Evolutionary conservation across 2,888 invertebrate species (phyloP).

Genomic region (Cataglyphis altisquamis): DNA sequence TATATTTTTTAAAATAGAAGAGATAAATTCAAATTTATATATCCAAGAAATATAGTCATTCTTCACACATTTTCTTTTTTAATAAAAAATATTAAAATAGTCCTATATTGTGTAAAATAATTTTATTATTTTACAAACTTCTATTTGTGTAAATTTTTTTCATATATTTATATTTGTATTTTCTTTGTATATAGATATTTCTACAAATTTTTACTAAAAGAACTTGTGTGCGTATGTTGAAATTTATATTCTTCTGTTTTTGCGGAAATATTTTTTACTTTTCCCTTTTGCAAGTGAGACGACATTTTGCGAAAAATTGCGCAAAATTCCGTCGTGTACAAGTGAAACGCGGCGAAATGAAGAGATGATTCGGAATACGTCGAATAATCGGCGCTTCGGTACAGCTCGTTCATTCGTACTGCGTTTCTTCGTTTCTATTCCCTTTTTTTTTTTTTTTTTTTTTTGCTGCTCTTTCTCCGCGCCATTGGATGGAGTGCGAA

Average conservation of each 20-base stretch:
- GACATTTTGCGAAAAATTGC: slow-evolving; percentile 25
- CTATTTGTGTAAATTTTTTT: not conserved
- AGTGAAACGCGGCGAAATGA: slow-evolving; percentile 39
- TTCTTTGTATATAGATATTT: not conserved
- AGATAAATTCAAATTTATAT: not conserved
- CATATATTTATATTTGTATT: not conserved
- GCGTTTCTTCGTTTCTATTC: slow-evolving; percentile 34
- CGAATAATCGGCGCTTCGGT: slow-evolving; percentile 47
- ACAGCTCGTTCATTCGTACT: slow-evolving; percentile 22
- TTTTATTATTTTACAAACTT: not conserved
- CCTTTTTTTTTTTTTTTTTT: slow-evolving; percentile 1
- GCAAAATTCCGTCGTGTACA: slow-evolving; percentile 20
- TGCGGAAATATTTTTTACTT: slow-evolving; percentile 32
- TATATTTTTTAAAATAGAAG: not conserved
- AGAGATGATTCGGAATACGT: slow-evolving; percentile 53
- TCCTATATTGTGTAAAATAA: not conserved
- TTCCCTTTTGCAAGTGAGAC: not conserved
- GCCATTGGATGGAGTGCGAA: slow-evolving; percentile 27
- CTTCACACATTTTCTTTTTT: not conserved
- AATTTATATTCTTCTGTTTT: slow-evolving; percentile 13
- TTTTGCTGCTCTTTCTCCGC: slow-evolving; percentile 16
- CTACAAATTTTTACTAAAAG: slow-evolving; percentile 1
- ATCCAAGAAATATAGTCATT: not conserved
- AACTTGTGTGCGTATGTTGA: too few species aligned
- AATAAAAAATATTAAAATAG: not conserved